Evolutionary conservation across 2,113 vertebrate species (phyloP).

Genomic region (Nesogale talazaci): DNA sequence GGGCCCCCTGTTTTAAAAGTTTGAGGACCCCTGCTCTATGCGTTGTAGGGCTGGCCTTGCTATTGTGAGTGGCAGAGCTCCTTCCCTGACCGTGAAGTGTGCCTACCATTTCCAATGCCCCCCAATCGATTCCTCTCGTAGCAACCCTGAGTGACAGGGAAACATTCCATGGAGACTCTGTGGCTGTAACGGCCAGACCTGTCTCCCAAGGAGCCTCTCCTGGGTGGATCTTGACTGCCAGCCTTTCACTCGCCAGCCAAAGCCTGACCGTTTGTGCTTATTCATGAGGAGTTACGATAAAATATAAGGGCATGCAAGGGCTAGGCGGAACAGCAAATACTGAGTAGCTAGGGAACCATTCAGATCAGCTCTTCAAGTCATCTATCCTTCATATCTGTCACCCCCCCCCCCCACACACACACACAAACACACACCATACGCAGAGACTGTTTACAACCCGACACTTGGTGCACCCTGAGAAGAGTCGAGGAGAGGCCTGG

Average conservation of each 20-base stretch:
- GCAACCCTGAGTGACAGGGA: not conserved
- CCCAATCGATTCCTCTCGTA: not conserved
- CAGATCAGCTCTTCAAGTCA: not conserved
- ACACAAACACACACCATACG: too few relatives aligned
- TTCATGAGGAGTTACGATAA: not conserved
- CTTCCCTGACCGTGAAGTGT: not conserved
- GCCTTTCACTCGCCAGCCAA: not conserved
- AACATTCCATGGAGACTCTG: not conserved
- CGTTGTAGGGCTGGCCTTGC: not conserved
- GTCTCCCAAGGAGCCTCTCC: not conserved
- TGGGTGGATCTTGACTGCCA: not conserved
- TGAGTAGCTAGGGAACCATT: not conserved
- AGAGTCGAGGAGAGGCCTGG: conserved; percentile 16
- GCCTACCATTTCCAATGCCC: not conserved
- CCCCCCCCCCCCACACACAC: too few relatives aligned
- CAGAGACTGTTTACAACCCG: not conserved
- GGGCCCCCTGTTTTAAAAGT: too few relatives aligned
- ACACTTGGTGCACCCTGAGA: not conserved
- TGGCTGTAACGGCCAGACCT: not conserved
- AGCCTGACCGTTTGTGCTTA: not conserved
- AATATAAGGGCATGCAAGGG: not conserved
- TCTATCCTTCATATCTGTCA: not conserved
- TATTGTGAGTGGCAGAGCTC: not conserved
- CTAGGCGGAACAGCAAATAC: not conserved
- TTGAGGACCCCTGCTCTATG: too few relatives aligned